Evolutionary conservation across 2,797 vertebrate genomes (phyloP).

Genomic region (Syngnathus rostellatus): DNA sequence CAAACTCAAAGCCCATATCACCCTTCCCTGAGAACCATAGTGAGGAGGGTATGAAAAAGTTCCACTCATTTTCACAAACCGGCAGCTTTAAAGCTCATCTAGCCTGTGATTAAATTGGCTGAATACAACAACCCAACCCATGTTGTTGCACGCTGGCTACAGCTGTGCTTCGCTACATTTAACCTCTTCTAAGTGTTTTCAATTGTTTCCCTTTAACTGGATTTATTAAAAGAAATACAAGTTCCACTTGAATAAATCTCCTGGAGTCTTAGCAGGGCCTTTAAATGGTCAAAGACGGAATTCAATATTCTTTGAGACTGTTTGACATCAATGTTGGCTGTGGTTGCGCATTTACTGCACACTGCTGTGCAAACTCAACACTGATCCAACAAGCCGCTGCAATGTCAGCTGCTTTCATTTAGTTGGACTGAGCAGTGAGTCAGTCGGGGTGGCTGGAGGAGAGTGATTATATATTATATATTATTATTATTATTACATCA

Average conservation of each 20-base stretch:
- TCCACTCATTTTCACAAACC: constrained; percentile 22
- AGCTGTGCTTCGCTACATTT: constrained; percentile 43
- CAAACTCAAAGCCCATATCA: constrained; percentile 53
- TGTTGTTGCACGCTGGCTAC: constrained; percentile 44
- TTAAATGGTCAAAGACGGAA: constrained; percentile 15
- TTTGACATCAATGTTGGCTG: constrained; percentile 20
- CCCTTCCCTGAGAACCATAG: constrained; percentile 46
- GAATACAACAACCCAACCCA: constrained; percentile 39
- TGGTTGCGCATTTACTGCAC: constrained; percentile 12
- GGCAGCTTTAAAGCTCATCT: constrained; percentile 49
- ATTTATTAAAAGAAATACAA: constrained; percentile 27
- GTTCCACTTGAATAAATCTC: constrained; percentile 18
- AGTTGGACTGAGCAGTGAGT: constrained; percentile 20
- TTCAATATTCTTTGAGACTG: constrained; percentile 15
- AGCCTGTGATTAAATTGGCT: constrained; percentile 51
- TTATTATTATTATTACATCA: neutral
- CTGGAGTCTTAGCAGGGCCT: constrained; percentile 5
- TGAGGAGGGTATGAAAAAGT: constrained; percentile 35
- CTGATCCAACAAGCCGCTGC: constrained; percentile 10
- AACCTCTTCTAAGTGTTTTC: constrained; percentile 20
- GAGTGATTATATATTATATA: neutral
- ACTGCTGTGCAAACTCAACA: constrained; percentile 26
- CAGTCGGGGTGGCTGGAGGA: constrained; percentile 15
- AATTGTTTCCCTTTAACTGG: constrained; percentile 29
- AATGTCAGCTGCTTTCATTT: constrained; percentile 25